phyloP scores from a whole-genome alignment of 2,113 vertebrate genomes.

The Heterocephalus glaber region DNA sequence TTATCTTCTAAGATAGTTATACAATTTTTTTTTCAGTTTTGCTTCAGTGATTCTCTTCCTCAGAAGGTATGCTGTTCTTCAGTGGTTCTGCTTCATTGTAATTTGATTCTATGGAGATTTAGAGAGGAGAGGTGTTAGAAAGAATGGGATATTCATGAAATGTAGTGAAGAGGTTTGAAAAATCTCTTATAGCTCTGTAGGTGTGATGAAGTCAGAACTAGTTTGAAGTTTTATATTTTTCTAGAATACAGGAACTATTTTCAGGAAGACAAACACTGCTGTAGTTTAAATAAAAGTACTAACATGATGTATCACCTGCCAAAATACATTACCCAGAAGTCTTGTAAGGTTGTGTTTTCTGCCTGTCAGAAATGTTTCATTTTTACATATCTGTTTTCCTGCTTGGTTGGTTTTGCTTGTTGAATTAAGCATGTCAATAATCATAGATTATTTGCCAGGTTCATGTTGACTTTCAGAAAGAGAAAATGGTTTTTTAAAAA shows the following conservation, averaged over 20 bases:
- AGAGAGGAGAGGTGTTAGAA: not conserved
- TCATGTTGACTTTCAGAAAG: not conserved
- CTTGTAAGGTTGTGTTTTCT: not conserved
- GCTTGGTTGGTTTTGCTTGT: conserved; percentile 48
- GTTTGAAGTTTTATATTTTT: conserved; percentile 38
- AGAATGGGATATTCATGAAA: not conserved
- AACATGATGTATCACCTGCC: not conserved
- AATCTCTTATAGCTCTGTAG: not conserved
- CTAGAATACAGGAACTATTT: conserved; percentile 40
- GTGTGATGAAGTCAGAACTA: not conserved
- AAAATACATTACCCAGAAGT: conserved; percentile 29
- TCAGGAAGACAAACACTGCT: conserved; percentile 27
- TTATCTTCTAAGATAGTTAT: not conserved
- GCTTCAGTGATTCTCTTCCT: not conserved
- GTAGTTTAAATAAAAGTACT: conserved; percentile 58
- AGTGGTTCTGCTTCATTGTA: not conserved
- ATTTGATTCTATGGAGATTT: not conserved
- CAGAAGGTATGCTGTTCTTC: not conserved
- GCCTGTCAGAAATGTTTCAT: not conserved
- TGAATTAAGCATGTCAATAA: not conserved
- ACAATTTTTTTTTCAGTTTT: not conserved
- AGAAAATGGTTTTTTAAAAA: not conserved
- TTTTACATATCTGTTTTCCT: conserved; percentile 23
- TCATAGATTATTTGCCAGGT: not conserved
- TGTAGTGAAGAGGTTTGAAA: not conserved